Evolutionary conservation across 2,113 vertebrate species (phyloP).

Genomic region (Boulengeromyrus knoepffleri): DNA sequence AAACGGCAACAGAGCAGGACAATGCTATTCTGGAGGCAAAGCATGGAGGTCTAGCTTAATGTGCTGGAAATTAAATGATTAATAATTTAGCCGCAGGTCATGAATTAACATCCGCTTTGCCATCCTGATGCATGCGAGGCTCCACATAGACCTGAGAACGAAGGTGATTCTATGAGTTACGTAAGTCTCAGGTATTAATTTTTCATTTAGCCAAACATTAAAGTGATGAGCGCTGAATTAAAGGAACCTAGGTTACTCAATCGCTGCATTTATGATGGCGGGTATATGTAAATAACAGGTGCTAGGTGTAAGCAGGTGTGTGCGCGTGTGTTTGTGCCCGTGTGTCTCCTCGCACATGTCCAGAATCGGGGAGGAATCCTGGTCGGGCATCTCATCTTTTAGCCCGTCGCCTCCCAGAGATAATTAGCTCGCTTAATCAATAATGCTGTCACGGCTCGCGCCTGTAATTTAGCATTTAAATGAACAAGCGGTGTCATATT

Average conservation of each 20-base stretch:
- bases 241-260: neutral
- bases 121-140: slow-evolving; percentile 50
- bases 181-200: neutral
- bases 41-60: slow-evolving; percentile 73
- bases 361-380: slow-evolving; percentile 45
- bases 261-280: neutral
- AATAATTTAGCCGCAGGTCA: slow-evolving; percentile 90
- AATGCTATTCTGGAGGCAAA: slow-evolving; percentile 67
- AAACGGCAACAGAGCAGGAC: slow-evolving; percentile 54
- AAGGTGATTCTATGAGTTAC: neutral
- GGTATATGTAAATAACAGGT: slow-evolving; percentile 2
- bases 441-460: slow-evolving; percentile 61
- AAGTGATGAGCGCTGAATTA: neutral
- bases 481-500: slow-evolving; percentile 77
- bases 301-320: neutral
- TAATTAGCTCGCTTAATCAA: slow-evolving; percentile 75
- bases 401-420: slow-evolving; percentile 55
- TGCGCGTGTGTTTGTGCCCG: slow-evolving; percentile 8
- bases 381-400: slow-evolving; percentile 43
- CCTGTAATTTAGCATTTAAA: slow-evolving; percentile 80
- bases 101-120: slow-evolving; percentile 75
- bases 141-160: slow-evolving; percentile 38
- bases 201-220: neutral
- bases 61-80: slow-evolving; percentile 83
- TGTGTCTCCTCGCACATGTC: neutral